Evolutionary conservation across 2,113 vertebrate species (phyloP).

Genomic region (Acanthisitta chloris): DNA sequence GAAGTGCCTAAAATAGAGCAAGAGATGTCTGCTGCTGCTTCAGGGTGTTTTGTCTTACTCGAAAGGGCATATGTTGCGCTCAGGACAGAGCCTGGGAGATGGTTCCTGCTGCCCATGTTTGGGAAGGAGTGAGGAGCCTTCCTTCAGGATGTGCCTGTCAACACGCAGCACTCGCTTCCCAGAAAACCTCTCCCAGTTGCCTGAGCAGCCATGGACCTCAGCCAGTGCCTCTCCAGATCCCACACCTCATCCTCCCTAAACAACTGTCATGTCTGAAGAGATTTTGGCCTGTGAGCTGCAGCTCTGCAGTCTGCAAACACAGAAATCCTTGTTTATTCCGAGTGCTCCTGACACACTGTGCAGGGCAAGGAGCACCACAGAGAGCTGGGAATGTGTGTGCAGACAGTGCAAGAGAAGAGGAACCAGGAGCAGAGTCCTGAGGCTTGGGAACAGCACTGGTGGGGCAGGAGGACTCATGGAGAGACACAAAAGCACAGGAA

Average conservation of each 20-base stretch:
- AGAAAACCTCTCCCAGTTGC: neutral
- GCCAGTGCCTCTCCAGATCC: neutral
- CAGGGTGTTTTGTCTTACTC: neutral
- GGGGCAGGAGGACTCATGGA: neutral
- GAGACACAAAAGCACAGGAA: neutral
- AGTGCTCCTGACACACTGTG: neutral
- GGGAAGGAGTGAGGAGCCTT: neutral
- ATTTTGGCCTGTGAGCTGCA: neutral
- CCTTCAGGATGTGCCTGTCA: neutral
- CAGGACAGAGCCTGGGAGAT: neutral
- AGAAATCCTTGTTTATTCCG: neutral
- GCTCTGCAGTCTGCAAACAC: neutral
- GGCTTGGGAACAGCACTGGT: neutral
- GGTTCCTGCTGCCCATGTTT: constrained; percentile 49
- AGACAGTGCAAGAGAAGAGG: fast-evolving
- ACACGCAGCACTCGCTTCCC: neutral
- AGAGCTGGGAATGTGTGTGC: fast-evolving
- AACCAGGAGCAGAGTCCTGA: neutral
- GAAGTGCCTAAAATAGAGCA: constrained; percentile 6
- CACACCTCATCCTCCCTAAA: fast-evolving
- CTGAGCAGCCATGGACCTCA: neutral
- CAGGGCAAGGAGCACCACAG: fast-evolving
- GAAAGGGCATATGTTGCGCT: neutral
- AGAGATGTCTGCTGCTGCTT: neutral
- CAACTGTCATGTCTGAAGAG: neutral